Evolutionary conservation across 2,797 vertebrate species (phyloP).

Genomic region (Menidia menidia): DNA sequence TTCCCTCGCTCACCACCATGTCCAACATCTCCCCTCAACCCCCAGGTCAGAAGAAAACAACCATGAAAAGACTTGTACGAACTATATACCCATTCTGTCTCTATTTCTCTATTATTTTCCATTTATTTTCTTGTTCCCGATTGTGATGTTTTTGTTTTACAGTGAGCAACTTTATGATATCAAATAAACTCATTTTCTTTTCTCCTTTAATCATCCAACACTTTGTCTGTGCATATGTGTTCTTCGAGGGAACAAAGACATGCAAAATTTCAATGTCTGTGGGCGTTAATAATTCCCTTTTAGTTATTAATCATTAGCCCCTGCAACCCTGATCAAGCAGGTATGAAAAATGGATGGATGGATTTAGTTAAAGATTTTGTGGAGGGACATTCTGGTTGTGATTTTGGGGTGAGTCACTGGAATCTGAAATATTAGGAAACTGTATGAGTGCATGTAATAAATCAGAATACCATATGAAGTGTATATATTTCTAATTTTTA

Average conservation of each 20-base stretch:
- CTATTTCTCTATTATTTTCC: slow-evolving; percentile 49
- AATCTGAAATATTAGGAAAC: too few species aligned
- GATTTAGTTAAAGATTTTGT: too few species aligned
- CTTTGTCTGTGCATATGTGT: neutral
- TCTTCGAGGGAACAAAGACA: neutral
- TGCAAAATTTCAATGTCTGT: too few species aligned
- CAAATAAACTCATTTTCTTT: slow-evolving; percentile 60
- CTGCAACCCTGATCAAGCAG: too few species aligned
- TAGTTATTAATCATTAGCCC: too few species aligned
- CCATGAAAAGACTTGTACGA: slow-evolving; percentile 45
- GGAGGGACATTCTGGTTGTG: too few species aligned
- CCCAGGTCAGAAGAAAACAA: slow-evolving; percentile 40
- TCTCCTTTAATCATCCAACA: slow-evolving; percentile 27
- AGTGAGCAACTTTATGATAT: slow-evolving; percentile 66
- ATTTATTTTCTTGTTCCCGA: slow-evolving; percentile 62
- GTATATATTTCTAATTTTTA: too few species aligned
- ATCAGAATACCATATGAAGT: too few species aligned
- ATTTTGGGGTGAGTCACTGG: too few species aligned
- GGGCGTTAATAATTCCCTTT: too few species aligned
- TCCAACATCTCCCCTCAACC: slow-evolving; percentile 27
- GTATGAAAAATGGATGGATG: too few species aligned
- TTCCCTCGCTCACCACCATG: slow-evolving; percentile 24
- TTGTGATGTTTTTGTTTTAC: slow-evolving; percentile 74
- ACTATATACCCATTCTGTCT: slow-evolving; percentile 51
- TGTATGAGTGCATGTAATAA: too few species aligned